phyloP scores from a whole-genome alignment of 2,888 invertebrate genomes.

The Sesamia inferens region DNA sequence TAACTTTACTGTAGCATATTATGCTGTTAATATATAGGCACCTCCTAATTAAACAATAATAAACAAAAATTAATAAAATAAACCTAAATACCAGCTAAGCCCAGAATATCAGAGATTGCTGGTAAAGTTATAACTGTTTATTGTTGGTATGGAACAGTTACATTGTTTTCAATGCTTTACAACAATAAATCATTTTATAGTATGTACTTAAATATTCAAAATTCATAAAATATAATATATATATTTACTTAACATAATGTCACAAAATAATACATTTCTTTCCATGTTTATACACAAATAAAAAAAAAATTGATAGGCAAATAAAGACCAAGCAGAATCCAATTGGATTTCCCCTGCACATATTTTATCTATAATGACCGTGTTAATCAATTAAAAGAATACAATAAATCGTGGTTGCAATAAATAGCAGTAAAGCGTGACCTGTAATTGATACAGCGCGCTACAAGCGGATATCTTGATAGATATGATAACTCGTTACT shows the following conservation, averaged over 20 bases:
- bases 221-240: not conserved
- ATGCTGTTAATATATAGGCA: not conserved
- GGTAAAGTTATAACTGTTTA: slow-evolving; percentile 15
- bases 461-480: slow-evolving; percentile 59
- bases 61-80: not conserved
- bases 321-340: slow-evolving; percentile 40
- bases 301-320: not conserved
- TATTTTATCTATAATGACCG: not conserved
- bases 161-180: not conserved
- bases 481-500: slow-evolving; percentile 61
- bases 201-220: not conserved
- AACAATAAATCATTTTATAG: not conserved
- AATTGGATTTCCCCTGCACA: slow-evolving; percentile 18
- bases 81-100: not conserved
- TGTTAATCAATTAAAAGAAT: slow-evolving; percentile 14
- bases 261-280: not conserved
- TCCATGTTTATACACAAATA: not conserved
- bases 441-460: slow-evolving; percentile 56
- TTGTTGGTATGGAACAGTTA: slow-evolving; percentile 42
- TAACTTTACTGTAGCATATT: not conserved
- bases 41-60: not conserved
- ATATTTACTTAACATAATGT: not conserved
- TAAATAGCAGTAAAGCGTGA: slow-evolving; percentile 58
- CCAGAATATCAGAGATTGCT: slow-evolving; percentile 26
- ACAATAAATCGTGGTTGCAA: slow-evolving; percentile 41